These are phyloP conservation scores for Condylura cristata DNA, from an alignment of 2,113 vertebrate species.

Conservation along the genomic window DNA sequence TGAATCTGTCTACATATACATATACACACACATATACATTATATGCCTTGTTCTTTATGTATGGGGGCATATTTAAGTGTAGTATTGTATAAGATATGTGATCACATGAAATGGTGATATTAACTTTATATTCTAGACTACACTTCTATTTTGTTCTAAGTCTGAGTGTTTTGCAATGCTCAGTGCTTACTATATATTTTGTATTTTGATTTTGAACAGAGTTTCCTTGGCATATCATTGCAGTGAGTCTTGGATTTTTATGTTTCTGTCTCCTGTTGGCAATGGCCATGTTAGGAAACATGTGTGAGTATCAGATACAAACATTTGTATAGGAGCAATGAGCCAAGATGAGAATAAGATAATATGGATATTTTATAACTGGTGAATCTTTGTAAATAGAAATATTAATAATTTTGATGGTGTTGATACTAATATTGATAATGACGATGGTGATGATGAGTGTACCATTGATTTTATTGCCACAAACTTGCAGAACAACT, in stretches of 20 bases:
- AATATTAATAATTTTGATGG: not conserved
- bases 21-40: not conserved
- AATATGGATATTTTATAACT: not conserved
- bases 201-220: not conserved
- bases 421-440: not conserved
- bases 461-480: not conserved
- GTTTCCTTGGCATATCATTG: not conserved
- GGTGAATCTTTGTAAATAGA: not conserved
- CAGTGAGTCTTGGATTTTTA: not conserved
- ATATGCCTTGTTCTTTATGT: not conserved
- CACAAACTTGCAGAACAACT: not conserved
- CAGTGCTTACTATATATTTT: not conserved
- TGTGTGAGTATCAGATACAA: not conserved
- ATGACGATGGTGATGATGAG: not conserved
- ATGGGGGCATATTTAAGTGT: not conserved
- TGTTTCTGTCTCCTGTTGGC: not conserved
- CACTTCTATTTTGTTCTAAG: not conserved
- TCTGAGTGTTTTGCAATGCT: not conserved
- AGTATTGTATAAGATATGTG: not conserved
- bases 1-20: too few relatives aligned
- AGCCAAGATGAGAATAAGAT: not conserved
- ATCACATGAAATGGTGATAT: not conserved
- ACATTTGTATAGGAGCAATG: not conserved
- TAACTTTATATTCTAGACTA: not conserved
- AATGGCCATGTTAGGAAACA: not conserved